Evolutionary conservation across 2,888 invertebrate species (phyloP).

Genomic region (Spilarctia lutea): DNA sequence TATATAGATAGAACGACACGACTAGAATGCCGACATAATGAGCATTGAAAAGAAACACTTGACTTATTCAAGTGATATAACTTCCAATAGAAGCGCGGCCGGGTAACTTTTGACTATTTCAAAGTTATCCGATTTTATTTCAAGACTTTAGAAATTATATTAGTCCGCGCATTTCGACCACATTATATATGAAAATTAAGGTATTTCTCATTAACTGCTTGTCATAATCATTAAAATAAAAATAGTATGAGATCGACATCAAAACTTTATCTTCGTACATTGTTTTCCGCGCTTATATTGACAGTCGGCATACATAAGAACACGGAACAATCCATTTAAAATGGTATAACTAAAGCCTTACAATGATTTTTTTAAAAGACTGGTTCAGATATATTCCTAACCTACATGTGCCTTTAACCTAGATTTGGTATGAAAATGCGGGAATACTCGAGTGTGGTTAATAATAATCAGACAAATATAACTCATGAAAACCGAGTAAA

Average conservation of each 20-base stretch:
- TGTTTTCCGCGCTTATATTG: slow-evolving; percentile 10
- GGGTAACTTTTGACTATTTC: slow-evolving; percentile 2
- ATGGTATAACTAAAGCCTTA: not conserved
- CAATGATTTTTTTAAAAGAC: not conserved
- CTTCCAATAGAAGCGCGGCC: slow-evolving; percentile 6
- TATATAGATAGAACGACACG: slow-evolving; percentile 58
- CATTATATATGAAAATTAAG: not conserved
- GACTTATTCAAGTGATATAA: slow-evolving; percentile 38
- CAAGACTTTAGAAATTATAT: slow-evolving; percentile 1
- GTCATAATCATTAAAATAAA: not conserved
- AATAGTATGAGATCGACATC: not conserved
- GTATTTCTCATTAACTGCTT: slow-evolving; percentile 2
- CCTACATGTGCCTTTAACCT: slow-evolving; percentile 29
- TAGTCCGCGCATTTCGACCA: not conserved
- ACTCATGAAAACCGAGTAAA: not conserved
- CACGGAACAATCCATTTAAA: not conserved
- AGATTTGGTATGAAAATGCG: slow-evolving; percentile 17
- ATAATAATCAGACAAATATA: not conserved
- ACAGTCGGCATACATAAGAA: not conserved
- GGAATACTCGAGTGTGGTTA: not conserved
- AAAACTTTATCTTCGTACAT: slow-evolving; percentile 1
- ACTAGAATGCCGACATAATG: slow-evolving; percentile 70
- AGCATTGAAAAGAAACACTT: slow-evolving; percentile 44
- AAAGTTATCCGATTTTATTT: not conserved
- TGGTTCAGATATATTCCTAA: slow-evolving; percentile 9